phyloP scores from a whole-genome alignment of 2,888 invertebrate genomes.

The Opisthograptis luteolata region DNA sequence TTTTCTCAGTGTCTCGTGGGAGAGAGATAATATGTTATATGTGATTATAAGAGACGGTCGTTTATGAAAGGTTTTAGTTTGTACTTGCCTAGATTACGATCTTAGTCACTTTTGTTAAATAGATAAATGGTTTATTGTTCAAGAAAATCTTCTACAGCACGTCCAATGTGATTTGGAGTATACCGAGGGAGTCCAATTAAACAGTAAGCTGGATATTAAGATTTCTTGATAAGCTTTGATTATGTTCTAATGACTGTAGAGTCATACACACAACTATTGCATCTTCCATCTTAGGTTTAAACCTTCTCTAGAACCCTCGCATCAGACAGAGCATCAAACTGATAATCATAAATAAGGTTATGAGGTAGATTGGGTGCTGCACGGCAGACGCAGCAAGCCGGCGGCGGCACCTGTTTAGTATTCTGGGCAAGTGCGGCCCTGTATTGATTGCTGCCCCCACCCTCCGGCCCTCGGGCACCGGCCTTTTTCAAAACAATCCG shows the following conservation, averaged over 20 bases:
- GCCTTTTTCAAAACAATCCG: constrained; percentile 80
- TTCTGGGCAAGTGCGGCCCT: constrained; percentile 85
- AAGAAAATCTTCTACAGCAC: too few relatives aligned
- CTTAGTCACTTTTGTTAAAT: not conserved
- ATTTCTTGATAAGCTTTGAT: too few relatives aligned
- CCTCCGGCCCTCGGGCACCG: constrained; percentile 55
- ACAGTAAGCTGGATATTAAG: too few relatives aligned
- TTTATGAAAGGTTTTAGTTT: constrained; percentile 20
- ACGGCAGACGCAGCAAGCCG: constrained; percentile 41
- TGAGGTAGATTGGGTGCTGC: constrained; percentile 21
- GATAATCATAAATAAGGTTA: constrained; percentile 31
- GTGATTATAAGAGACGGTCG: constrained; percentile 28
- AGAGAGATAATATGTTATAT: constrained; percentile 47
- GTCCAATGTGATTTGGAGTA: too few relatives aligned
- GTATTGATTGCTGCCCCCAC: constrained; percentile 86
- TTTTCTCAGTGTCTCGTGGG: constrained; percentile 69
- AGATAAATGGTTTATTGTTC: too few relatives aligned
- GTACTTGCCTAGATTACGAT: not conserved
- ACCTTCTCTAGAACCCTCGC: constrained; percentile 14
- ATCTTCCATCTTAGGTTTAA: too few relatives aligned
- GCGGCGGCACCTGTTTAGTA: constrained; percentile 77
- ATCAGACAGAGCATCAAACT: constrained; percentile 10
- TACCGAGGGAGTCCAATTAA: too few relatives aligned
- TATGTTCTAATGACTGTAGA: too few relatives aligned
- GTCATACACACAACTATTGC: too few relatives aligned